Evolutionary conservation across 30 jellyfish, hydroid and myxozoan species (phyloP).

Genomic region (Clytia hemisphaerica): DNA sequence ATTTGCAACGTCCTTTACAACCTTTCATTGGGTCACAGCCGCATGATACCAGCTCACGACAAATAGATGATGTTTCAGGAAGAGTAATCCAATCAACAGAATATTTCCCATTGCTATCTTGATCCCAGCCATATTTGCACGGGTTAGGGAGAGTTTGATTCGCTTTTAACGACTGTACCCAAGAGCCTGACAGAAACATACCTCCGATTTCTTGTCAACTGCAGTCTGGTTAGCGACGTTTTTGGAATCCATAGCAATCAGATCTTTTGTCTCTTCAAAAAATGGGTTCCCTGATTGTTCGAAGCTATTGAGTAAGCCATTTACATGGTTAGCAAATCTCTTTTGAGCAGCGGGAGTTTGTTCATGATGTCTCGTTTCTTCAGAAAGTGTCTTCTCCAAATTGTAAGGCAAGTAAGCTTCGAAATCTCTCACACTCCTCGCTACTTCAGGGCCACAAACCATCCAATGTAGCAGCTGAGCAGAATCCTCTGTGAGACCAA

Average conservation of each 20-base stretch:
- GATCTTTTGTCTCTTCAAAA: constrained; percentile 30
- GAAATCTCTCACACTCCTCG: too few species aligned
- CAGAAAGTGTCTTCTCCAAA: neutral
- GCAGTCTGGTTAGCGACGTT: constrained; percentile 12
- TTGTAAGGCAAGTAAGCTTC: constrained; percentile 1
- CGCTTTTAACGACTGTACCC: constrained; percentile 17
- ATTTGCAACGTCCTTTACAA: neutral
- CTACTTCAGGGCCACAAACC: too few species aligned
- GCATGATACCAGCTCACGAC: constrained; percentile 28
- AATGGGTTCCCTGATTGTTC: constrained; percentile 47
- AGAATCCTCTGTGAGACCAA: too few species aligned
- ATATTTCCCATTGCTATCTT: neutral
- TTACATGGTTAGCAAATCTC: constrained; percentile 30
- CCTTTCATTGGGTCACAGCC: neutral
- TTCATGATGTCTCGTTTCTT: constrained; percentile 38
- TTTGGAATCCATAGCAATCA: constrained; percentile 22
- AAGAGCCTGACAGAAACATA: constrained; percentile 31
- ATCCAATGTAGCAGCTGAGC: too few species aligned
- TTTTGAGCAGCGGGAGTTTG: constrained; percentile 17
- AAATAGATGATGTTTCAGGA: constrained; percentile 25
- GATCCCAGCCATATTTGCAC: constrained; percentile 19
- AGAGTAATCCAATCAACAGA: constrained; percentile 14
- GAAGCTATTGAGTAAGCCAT: neutral
- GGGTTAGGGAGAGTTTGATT: constrained; percentile 36
- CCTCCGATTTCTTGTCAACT: constrained; percentile 11